Conservation (phyloP, 2,888 invertebrate genomes). For the Torymus auratus region DNA sequence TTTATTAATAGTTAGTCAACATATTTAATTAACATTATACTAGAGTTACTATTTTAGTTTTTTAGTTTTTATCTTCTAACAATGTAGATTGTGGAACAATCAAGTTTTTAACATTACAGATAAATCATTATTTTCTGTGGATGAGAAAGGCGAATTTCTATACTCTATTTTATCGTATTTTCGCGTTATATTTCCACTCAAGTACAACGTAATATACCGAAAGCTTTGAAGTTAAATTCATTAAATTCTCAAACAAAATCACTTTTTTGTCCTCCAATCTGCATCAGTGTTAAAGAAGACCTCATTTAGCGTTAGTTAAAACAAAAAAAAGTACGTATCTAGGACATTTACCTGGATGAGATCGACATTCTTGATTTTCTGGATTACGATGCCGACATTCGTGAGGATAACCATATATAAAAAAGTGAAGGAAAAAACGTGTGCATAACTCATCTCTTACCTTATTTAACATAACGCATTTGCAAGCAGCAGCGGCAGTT, state of each 20-base stretch:
- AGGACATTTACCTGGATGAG: slow-evolving; percentile 51
- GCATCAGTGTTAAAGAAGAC: not conserved
- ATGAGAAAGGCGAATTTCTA: too few species aligned
- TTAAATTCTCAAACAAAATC: too few species aligned
- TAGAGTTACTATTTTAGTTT: too few species aligned
- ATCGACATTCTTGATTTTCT: slow-evolving; percentile 45
- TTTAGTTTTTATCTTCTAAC: too few species aligned
- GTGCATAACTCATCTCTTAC: slow-evolving; percentile 50
- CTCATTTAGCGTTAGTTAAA: not conserved
- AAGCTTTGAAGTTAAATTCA: too few species aligned
- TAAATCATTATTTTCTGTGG: too few species aligned
- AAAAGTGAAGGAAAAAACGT: slow-evolving; percentile 21
- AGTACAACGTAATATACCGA: too few species aligned
- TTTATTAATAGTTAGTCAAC: too few species aligned
- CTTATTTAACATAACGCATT: slow-evolving; percentile 41
- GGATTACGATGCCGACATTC: slow-evolving; percentile 43
- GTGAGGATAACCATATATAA: slow-evolving; percentile 9
- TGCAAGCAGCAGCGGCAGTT: slow-evolving; percentile 47
- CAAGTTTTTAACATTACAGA: too few species aligned
- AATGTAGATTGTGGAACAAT: not conserved
- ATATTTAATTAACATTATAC: too few species aligned
- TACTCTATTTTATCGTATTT: too few species aligned
- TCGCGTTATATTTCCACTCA: too few species aligned
- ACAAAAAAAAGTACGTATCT: slow-evolving; percentile 26
- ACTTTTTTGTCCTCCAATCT: not conserved